Evolutionary conservation across 2,888 invertebrate species (phyloP).

Genomic region (Drosophila mettleri): DNA sequence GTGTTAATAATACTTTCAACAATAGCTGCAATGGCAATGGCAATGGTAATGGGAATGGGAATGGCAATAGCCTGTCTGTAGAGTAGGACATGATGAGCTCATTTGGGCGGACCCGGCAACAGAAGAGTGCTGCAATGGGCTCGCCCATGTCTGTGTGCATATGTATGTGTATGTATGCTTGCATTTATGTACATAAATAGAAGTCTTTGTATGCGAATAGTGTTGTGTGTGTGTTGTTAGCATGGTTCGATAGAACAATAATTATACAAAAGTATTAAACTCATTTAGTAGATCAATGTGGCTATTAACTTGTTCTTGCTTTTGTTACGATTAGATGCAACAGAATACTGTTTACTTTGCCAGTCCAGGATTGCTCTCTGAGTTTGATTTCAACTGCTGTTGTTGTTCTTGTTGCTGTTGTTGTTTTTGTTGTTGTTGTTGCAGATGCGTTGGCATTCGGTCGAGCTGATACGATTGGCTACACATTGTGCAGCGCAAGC

Average conservation of each 20-base stretch:
- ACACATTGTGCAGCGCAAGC: slow-evolving; percentile 94
- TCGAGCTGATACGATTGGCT: slow-evolving; percentile 74
- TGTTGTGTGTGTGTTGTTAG: slow-evolving; percentile 44
- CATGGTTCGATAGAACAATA: slow-evolving; percentile 32
- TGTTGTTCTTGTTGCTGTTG: slow-evolving; percentile 19
- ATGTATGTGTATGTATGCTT: slow-evolving; percentile 1
- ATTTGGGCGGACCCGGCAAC: background rate
- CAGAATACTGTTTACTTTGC: slow-evolving; percentile 49
- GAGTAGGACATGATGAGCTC: slow-evolving; percentile 5
- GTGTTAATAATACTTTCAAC: slow-evolving; percentile 7
- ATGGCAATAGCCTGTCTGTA: slow-evolving; percentile 17
- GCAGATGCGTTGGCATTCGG: slow-evolving; percentile 7
- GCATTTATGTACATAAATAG: slow-evolving; percentile 5
- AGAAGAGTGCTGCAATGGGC: background rate
- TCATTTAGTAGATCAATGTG: slow-evolving; percentile 41
- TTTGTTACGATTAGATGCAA: slow-evolving; percentile 30
- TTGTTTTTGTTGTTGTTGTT: slow-evolving; percentile 10
- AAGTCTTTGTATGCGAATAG: slow-evolving; percentile 10
- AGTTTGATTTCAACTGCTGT: slow-evolving; percentile 35
- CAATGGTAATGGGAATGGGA: background rate
- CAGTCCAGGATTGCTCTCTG: slow-evolving; percentile 45
- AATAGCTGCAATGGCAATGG: slow-evolving; percentile 1
- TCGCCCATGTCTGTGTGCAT: slow-evolving; percentile 1
- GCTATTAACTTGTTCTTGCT: slow-evolving; percentile 3
- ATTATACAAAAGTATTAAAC: slow-evolving; percentile 34